These are phyloP conservation scores for Hydrozoanthus tunicans DNA, from an alignment of 64 coral and sea anemone genomes.

Conservation along the genomic window DNA sequence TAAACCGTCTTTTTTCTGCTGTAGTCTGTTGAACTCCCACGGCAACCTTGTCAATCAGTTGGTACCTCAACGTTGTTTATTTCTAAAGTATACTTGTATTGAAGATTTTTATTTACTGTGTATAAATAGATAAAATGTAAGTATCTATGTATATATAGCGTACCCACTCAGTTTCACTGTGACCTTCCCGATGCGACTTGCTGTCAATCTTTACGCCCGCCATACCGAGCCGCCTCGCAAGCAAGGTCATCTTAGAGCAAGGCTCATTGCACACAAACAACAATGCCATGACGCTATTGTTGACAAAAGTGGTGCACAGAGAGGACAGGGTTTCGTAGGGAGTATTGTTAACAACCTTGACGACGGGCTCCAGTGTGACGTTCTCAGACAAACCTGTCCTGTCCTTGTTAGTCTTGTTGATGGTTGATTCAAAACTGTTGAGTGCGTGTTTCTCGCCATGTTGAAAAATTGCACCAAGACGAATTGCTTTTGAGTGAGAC, in stretches of 20 bases:
- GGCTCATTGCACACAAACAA: conserved; percentile 41
- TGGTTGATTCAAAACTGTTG: conserved; percentile 10
- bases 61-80: too few relatives aligned
- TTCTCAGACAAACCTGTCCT: background rate
- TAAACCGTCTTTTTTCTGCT: too few relatives aligned
- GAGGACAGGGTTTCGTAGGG: background rate
- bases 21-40: too few relatives aligned
- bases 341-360: conserved; percentile 12
- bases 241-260: conserved; percentile 36
- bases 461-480: conserved; percentile 38
- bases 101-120: too few relatives aligned
- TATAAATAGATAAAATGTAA: too few relatives aligned
- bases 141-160: too few relatives aligned
- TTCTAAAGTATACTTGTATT: too few relatives aligned
- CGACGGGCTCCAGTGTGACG: conserved; percentile 23
- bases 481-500: background rate
- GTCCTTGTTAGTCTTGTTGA: conserved; percentile 34
- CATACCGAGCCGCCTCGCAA: conserved; percentile 7
- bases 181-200: conserved; percentile 18
- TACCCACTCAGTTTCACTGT: background rate
- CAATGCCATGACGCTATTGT: conserved; percentile 5
- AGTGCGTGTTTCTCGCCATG: background rate
- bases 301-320: conserved; percentile 7
- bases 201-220: conserved; percentile 23
- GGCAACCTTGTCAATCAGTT: too few relatives aligned